These are phyloP conservation scores for Tenebrosternarchus preto DNA, from an alignment of 2,113 vertebrate genomes.

Conservation along the genomic window DNA sequence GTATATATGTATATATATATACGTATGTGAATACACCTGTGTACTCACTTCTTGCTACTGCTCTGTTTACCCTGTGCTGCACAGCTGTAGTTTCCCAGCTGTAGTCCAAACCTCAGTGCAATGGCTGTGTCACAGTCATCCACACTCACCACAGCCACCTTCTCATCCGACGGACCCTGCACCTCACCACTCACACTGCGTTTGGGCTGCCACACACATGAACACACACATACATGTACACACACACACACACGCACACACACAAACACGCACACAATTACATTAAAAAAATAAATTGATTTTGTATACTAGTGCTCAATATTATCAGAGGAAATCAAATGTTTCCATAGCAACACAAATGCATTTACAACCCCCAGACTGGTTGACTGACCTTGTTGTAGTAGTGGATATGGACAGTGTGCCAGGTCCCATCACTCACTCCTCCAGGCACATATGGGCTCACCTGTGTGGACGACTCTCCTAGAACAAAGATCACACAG, in stretches of 20 bases:
- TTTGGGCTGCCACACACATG: slow-evolving; percentile 78
- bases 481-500: slow-evolving; percentile 66
- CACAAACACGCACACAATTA: no score
- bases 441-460: slow-evolving; percentile 88
- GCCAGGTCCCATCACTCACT: slow-evolving; percentile 95
- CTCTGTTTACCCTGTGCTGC: slow-evolving; percentile 92
- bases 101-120: slow-evolving; percentile 87
- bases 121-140: slow-evolving; percentile 91
- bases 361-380: no score
- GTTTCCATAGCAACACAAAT: no score
- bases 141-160: slow-evolving; percentile 90
- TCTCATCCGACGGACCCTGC: slow-evolving; percentile 95
- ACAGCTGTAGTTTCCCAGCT: slow-evolving; percentile 95
- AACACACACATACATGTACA: slow-evolving; percentile 20
- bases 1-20: no score
- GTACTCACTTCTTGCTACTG: slow-evolving; percentile 94
- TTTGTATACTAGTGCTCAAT: no score
- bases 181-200: slow-evolving; percentile 83
- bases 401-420: slow-evolving; percentile 90
- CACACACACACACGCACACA: slow-evolving; percentile 2
- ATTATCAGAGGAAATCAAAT: no score
- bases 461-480: slow-evolving; percentile 93
- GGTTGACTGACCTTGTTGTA: slow-evolving; percentile 89
- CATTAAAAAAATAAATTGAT: no score
- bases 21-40: no score